These are phyloP conservation scores for Aldabrachelys gigantea DNA, from an alignment of 2,113 vertebrate genomes.

Conservation along the genomic window DNA sequence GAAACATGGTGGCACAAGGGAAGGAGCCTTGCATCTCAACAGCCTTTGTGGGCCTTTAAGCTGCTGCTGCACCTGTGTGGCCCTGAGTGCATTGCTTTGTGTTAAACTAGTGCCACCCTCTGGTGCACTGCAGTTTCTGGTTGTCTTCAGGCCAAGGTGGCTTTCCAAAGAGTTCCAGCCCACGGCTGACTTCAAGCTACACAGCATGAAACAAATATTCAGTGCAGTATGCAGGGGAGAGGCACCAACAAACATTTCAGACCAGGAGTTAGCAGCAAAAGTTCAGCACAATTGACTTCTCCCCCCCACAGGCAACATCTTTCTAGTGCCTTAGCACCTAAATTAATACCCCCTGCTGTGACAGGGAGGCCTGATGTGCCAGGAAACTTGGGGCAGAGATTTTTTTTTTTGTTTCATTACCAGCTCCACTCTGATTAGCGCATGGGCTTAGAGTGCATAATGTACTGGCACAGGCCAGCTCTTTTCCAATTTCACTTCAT, in stretches of 20 bases:
- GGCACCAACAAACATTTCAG: no score
- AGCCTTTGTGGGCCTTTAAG: not conserved
- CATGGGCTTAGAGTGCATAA: not conserved
- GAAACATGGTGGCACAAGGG: not conserved
- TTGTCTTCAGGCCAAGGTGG: no score
- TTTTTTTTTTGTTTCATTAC: not conserved
- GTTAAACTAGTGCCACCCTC: not conserved
- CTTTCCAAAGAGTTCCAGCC: no score
- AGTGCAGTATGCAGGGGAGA: not conserved
- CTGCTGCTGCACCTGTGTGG: not conserved
- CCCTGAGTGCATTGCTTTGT: not conserved
- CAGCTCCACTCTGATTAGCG: not conserved
- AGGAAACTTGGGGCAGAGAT: not conserved
- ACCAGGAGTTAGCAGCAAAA: not conserved
- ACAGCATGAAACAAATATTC: not conserved
- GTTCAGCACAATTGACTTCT: not conserved
- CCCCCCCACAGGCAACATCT: not conserved
- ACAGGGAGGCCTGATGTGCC: not conserved
- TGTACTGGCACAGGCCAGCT: not conserved
- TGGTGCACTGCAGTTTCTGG: not conserved
- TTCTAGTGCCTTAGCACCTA: not conserved
- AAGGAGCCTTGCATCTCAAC: not conserved
- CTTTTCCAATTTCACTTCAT: not conserved
- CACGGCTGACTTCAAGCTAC: accelerated
- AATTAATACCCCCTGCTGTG: not conserved